Conservation (phyloP, 1,140 invertebrate genomes). For the Diabrotica undecimpunctata region DNA sequence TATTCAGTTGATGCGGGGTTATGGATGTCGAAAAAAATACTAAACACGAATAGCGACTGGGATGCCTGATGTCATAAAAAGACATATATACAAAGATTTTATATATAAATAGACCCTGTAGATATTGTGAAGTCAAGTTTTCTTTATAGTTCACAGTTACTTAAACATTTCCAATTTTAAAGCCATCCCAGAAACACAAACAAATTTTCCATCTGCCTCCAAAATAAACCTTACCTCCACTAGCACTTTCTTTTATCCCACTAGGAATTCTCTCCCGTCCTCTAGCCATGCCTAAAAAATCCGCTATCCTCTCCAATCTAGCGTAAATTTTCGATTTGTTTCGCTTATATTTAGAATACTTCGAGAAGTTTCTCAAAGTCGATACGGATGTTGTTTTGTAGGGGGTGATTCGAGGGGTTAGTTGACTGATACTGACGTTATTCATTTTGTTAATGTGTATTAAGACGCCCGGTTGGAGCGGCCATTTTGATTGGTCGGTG, state of each 20-base stretch:
- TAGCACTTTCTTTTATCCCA: constrained; percentile 40
- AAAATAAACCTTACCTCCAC: constrained; percentile 37
- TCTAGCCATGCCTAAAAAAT: constrained; percentile 37
- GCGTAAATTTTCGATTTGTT: constrained; percentile 44
- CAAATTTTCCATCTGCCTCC: background rate
- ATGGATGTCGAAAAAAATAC: too few relatives aligned
- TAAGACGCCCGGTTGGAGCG: constrained; percentile 80
- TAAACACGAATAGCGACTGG: too few relatives aligned
- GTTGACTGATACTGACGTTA: constrained; percentile 52
- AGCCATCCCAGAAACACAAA: background rate
- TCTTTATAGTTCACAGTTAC: too few relatives aligned
- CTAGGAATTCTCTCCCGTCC: constrained; percentile 34
- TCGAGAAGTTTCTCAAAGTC: constrained; percentile 27
- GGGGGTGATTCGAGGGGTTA: constrained; percentile 25
- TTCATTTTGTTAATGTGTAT: constrained; percentile 78
- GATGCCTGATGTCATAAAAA: too few relatives aligned
- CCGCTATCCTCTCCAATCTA: constrained; percentile 40
- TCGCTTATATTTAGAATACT: constrained; percentile 38
- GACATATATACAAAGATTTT: too few relatives aligned
- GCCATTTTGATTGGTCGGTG: constrained; percentile 75
- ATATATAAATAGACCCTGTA: too few relatives aligned
- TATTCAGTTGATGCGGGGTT: too few relatives aligned
- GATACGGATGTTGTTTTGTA: constrained; percentile 38
- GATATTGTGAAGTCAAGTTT: too few relatives aligned
- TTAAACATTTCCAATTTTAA: too few relatives aligned